Evolutionary conservation across 2,113 vertebrate genomes (phyloP).

Genomic region (Stigmatopora argus): DNA sequence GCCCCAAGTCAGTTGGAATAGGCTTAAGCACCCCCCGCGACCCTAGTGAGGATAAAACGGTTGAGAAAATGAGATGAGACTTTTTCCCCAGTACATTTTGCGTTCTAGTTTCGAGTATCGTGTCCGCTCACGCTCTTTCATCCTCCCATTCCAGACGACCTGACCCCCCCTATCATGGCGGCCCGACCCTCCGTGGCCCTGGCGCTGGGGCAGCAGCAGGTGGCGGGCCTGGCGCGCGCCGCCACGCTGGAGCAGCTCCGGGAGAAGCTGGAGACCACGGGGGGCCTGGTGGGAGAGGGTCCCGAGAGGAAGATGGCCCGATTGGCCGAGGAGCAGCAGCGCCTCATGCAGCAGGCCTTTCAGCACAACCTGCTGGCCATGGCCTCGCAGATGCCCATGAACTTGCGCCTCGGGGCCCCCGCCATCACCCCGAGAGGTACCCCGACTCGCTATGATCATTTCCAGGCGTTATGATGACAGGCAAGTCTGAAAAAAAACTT

Average conservation of each 20-base stretch:
- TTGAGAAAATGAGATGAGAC: too few species aligned
- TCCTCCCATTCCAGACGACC: constrained; percentile 57
- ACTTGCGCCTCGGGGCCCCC: constrained; percentile 73
- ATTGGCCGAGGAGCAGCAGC: constrained; percentile 85
- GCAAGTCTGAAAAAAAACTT: background rate
- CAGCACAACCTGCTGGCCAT: constrained; percentile 87
- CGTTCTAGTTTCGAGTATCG: too few species aligned
- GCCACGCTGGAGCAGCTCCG: constrained; percentile 86
- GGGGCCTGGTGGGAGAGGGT: constrained; percentile 69
- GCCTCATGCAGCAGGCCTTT: constrained; percentile 88
- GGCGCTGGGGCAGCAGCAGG: constrained; percentile 77
- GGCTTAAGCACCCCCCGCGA: too few species aligned
- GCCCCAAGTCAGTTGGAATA: too few species aligned
- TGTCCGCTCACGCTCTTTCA: background rate
- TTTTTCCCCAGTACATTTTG: too few species aligned
- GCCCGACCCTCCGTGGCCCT: constrained; percentile 75
- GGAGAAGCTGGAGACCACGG: constrained; percentile 81
- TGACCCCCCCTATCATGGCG: constrained; percentile 69
- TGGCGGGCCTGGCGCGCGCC: constrained; percentile 69
- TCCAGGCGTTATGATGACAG: background rate
- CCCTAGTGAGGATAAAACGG: too few species aligned
- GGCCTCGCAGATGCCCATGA: constrained; percentile 90
- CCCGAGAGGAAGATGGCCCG: constrained; percentile 82
- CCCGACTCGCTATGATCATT: constrained; percentile 18
- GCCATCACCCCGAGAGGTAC: constrained; percentile 79